These are phyloP conservation scores for Microtus pennsylvanicus DNA, from an alignment of 2,113 vertebrate genomes.

Conservation along the genomic window DNA sequence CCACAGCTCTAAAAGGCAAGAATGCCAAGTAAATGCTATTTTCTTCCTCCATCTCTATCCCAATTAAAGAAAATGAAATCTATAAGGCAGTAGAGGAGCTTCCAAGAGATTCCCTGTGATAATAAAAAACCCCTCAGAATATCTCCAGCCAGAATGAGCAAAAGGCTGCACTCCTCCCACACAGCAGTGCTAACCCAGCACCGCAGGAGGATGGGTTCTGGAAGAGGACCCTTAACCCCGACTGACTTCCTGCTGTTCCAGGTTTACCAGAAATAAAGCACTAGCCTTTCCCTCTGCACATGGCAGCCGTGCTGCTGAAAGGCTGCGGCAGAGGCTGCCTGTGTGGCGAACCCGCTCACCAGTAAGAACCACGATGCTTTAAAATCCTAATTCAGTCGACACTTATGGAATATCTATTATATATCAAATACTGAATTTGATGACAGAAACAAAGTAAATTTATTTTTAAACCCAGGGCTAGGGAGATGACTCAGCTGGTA, in stretches of 20 bases:
- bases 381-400: constrained; percentile 36
- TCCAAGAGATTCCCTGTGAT: constrained; percentile 57
- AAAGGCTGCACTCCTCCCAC: neutral
- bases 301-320: neutral
- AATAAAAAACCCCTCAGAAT: constrained; percentile 62
- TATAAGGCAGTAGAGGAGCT: constrained; percentile 70
- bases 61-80: constrained; percentile 82
- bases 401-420: constrained; percentile 14
- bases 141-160: constrained; percentile 65
- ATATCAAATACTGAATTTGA: neutral
- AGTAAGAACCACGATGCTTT: constrained; percentile 36
- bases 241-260: neutral
- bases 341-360: neutral
- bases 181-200: neutral
- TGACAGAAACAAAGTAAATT: neutral
- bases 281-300: neutral
- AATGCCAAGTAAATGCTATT: constrained; percentile 69
- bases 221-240: neutral
- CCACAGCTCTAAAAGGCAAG: constrained; percentile 78
- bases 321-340: neutral
- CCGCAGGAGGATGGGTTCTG: neutral
- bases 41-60: constrained; percentile 64
- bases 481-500: neutral
- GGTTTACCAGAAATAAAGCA: neutral
- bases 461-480: neutral